Percentiles rank a stretch among this genome's conserved stretches.
Evolutionary conservation across 30 jellyfish, hydroid and myxozoan species (phyloP).

Genomic region (Aurelia sp.): DNA sequence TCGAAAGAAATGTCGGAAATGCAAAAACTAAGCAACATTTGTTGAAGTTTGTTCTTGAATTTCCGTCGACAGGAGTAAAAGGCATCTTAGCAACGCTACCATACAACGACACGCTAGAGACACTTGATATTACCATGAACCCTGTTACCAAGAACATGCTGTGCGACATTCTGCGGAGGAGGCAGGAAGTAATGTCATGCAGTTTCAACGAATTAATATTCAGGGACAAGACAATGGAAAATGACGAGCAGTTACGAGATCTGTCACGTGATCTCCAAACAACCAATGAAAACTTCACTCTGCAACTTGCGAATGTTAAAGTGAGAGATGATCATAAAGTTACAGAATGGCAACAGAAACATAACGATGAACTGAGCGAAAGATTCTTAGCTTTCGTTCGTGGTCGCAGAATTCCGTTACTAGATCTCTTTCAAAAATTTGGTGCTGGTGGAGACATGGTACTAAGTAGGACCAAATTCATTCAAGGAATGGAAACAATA

Average conservation of each 20-base stretch:
- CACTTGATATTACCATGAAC: slow-evolving; percentile 50
- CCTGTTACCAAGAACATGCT: slow-evolving; percentile 15
- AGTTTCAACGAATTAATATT: slow-evolving; percentile 16
- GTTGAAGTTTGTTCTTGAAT: not conserved
- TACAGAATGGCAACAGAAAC: slow-evolving; percentile 43
- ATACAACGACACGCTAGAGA: slow-evolving; percentile 31
- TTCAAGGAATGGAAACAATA: slow-evolving; percentile 33
- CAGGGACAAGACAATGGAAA: slow-evolving; percentile 40
- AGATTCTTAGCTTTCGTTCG: slow-evolving; percentile 44
- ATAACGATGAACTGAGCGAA: slow-evolving; percentile 55
- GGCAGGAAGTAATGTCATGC: slow-evolving; percentile 10
- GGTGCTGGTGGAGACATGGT: slow-evolving; percentile 64
- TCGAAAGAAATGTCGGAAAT: too few species aligned
- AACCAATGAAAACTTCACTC: not conserved
- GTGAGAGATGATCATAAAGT: slow-evolving; percentile 14
- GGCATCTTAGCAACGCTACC: not conserved
- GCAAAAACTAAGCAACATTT: not conserved
- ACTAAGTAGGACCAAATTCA: slow-evolving; percentile 28
- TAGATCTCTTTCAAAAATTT: slow-evolving; percentile 47
- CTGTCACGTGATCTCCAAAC: not conserved
- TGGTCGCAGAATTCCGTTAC: slow-evolving; percentile 30
- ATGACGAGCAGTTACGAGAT: not conserved
- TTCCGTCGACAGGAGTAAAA: slow-evolving; percentile 21
- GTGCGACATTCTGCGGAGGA: not conserved
- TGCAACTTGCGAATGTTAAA: slow-evolving; percentile 24